phyloP scores from a whole-genome alignment of 2,797 vertebrate genomes.

The Perodicticus potto region DNA sequence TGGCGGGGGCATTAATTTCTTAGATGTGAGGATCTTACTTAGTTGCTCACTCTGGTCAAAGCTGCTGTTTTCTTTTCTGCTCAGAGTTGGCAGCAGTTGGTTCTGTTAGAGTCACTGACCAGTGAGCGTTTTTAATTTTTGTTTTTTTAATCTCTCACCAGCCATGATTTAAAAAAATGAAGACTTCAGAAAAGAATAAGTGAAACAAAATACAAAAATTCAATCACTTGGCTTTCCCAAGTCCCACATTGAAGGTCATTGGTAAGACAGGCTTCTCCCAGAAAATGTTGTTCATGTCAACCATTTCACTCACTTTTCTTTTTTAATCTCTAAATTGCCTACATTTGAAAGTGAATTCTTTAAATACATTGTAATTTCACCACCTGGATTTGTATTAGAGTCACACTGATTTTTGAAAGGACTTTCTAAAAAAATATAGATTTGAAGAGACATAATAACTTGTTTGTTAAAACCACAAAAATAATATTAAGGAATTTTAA shows the following conservation, averaged over 20 bases:
- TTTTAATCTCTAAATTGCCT: slow-evolving; percentile 42
- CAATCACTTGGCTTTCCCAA: neutral
- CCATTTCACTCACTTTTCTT: neutral
- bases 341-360: slow-evolving; percentile 31
- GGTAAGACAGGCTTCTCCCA: neutral
- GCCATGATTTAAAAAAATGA: slow-evolving; percentile 54
- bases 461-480: slow-evolving; percentile 50
- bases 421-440: slow-evolving; percentile 35
- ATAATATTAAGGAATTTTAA: slow-evolving; percentile 17
- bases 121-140: neutral
- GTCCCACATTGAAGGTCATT: neutral
- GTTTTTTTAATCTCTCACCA: neutral
- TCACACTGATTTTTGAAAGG: neutral
- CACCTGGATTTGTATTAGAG: slow-evolving; percentile 48
- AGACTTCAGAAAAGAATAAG: neutral
- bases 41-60: slow-evolving; percentile 51
- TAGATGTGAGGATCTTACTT: slow-evolving; percentile 46
- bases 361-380: slow-evolving; percentile 17
- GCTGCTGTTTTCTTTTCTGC: slow-evolving; percentile 42
- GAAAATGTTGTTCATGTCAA: neutral
- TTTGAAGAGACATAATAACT: slow-evolving; percentile 49
- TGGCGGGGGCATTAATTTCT: slow-evolving; percentile 32
- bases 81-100: slow-evolving; percentile 7
- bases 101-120: neutral
- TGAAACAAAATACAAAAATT: slow-evolving; percentile 30